Base-by-base conservation (phyloP, 2,888 invertebrate species). In the Strigamia transsilvanica region DNA sequence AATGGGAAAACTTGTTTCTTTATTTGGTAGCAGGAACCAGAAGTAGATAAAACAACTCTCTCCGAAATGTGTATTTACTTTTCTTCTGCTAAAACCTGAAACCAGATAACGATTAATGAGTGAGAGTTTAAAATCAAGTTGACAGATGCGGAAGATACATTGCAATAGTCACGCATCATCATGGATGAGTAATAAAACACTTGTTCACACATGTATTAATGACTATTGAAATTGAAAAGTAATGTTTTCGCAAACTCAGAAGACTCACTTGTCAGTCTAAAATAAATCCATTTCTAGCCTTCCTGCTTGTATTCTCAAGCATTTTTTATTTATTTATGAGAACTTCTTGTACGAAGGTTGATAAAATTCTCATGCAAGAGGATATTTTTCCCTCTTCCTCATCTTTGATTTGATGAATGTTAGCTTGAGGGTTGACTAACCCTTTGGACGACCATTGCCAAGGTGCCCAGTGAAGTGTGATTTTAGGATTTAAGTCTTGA, bases 391-490 rank as follows among this genome's bases (percentile, higher is more conserved):
- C 73, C 73, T 73, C 73, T 73, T 73, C 73, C 73, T 73, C 73
- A 32, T 73, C 73, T 73, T 73, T 73, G 73, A 73, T 73, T 73
- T 73, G 73, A 73, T 73, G 73, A 73, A 73, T 73, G 73, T 32
- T 73, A 10, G 27, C 73, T 73, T 27, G 73, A 73, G 73, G 73
- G 73, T 73, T 73, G 73, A 73, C 23, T 73, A 73, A 73, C 73
- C 73, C 32, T 73, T 32, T 73, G 32, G 27, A 32, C 15, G 10
- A 32, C 73, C 73, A 56, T 56, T 56, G 56, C 73, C 73, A 73
- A 73, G 23, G 73, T 27, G 73, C 32, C 73, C 73, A 73, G 27
- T 73, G 32, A n/a, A 73, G 73, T 73, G 73, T 66, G 66, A 66
- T 21, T 66, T 51, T 66, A 21, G 1, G 73, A 27, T 73, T 10